Percentiles rank a stretch among this genome's conserved stretches.
phyloP scores from a whole-genome alignment of 1,140 invertebrate genomes.

The silkworm (Bombyx mori) region ASM3026992v2 NC_085111.1:7196001-7196500 shows the following conservation, averaged over 20 bases:
- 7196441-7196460: constrained; percentile 10
- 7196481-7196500: constrained; percentile 21
- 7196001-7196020: constrained; percentile 18
- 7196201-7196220: too few relatives aligned
- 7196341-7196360: constrained; percentile 29
- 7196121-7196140: too few relatives aligned
- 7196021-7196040: background rate
- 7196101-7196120: too few relatives aligned
- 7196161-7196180: too few relatives aligned
- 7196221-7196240: too few relatives aligned
- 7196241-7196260: background rate
- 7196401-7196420: constrained; percentile 25
- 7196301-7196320: constrained; percentile 7
- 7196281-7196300: constrained; percentile 1
- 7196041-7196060: too few relatives aligned
- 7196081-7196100: too few relatives aligned
- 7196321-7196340: constrained; percentile 10
- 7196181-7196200: too few relatives aligned
- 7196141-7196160: too few relatives aligned
- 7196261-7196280: background rate
- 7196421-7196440: constrained; percentile 20
- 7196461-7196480: constrained; percentile 17
- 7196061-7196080: too few relatives aligned
- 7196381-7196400: constrained; percentile 40
- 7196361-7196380: constrained; percentile 18